Percentiles rank a stretch among this genome's conserved stretches.
Evolutionary conservation across 1,140 invertebrate genomes (phyloP).

Genomic region (Rhagoletis pomonella): DNA sequence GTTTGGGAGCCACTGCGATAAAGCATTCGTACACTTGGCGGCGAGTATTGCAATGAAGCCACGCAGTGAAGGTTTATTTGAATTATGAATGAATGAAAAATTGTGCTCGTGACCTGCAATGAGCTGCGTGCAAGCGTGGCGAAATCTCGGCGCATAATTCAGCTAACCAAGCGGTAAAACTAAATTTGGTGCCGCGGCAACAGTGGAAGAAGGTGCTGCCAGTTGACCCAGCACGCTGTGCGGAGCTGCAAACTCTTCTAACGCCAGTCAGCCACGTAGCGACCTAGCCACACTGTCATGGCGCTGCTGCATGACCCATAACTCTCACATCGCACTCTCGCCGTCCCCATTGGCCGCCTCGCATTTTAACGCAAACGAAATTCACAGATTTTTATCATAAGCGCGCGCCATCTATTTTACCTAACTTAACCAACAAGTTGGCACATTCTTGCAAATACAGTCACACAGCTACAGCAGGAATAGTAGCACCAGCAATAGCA

Average conservation of each 20-base stretch:
- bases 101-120: constrained; percentile 20
- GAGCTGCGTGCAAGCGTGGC: not conserved
- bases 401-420: constrained; percentile 15
- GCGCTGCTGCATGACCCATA: not conserved
- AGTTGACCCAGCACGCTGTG: not conserved
- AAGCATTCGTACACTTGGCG: not conserved
- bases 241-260: not conserved
- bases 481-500: not conserved
- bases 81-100: constrained; percentile 45
- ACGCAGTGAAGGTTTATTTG: constrained; percentile 16
- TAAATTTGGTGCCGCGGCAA: constrained; percentile 26
- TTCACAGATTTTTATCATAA: constrained; percentile 12
- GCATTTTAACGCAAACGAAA: not conserved
- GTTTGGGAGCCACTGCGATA: not conserved
- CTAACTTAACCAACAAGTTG: constrained; percentile 16
- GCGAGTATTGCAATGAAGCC: not conserved
- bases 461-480: constrained; percentile 1
- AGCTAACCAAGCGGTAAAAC: constrained; percentile 44
- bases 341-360: not conserved
- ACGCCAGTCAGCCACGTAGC: not conserved
- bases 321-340: not conserved
- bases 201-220: not conserved
- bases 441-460: constrained; percentile 29
- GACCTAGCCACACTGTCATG: not conserved
- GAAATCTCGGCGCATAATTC: not conserved